These are phyloP conservation scores for Candidula unifasciata DNA, from an alignment of 2,888 invertebrate species.

Conservation along the genomic window DNA sequence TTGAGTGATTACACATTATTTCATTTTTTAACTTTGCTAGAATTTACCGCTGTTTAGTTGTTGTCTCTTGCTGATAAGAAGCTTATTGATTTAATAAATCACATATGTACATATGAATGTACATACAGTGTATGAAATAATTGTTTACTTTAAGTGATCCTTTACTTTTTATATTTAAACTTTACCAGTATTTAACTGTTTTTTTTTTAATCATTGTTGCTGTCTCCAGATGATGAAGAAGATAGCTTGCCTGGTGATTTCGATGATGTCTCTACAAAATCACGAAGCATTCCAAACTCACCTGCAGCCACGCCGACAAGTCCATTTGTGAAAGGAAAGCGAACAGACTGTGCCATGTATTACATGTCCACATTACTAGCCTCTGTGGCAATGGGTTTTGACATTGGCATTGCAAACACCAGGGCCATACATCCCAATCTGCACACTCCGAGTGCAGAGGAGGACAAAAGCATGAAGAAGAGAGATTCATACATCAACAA, in stretches of 20 bases:
- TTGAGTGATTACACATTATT: no score
- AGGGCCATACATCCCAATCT: slow-evolving; percentile 71
- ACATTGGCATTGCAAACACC: slow-evolving; percentile 89
- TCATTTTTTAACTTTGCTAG: no score
- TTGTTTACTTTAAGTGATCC: no score
- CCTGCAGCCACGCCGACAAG: slow-evolving; percentile 49
- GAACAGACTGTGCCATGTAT: slow-evolving; percentile 84
- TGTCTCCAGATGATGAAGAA: slow-evolving; percentile 75
- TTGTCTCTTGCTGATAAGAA: no score
- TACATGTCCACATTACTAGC: slow-evolving; percentile 95
- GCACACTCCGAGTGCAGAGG: slow-evolving; percentile 54
- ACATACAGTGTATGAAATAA: no score
- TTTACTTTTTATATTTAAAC: no score
- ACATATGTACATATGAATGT: no score
- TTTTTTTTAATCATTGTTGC: no score
- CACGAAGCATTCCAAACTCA: slow-evolving; percentile 64
- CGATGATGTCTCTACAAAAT: slow-evolving; percentile 60
- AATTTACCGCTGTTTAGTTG: no score
- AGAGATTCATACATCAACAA: slow-evolving; percentile 70
- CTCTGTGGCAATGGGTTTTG: slow-evolving; percentile 90
- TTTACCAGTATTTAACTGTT: not conserved
- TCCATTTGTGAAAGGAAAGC: slow-evolving; percentile 57
- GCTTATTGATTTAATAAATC: no score
- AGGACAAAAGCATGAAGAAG: slow-evolving; percentile 58
- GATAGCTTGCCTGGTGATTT: slow-evolving; percentile 75